These are phyloP conservation scores for Sigmodon hispidus DNA, from an alignment of 2,113 vertebrate species.

Conservation along the genomic window DNA sequence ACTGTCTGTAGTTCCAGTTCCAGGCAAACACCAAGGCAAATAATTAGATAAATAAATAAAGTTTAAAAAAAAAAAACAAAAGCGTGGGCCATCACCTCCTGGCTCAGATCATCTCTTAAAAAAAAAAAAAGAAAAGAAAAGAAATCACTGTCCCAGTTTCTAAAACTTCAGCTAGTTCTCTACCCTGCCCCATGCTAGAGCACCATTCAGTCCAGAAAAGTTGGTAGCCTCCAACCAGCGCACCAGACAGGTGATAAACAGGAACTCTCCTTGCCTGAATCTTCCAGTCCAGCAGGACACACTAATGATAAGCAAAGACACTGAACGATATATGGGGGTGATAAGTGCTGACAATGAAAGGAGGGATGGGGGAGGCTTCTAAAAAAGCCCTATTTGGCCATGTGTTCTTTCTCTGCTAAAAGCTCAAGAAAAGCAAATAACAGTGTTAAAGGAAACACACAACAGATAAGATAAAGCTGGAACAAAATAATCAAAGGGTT, in stretches of 20 bases:
- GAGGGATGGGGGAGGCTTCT: slow-evolving; percentile 10
- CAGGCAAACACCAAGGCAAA: too few species aligned
- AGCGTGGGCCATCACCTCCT: too few species aligned
- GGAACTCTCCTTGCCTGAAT: not conserved
- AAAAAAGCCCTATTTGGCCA: slow-evolving; percentile 25
- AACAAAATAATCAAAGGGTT: slow-evolving; percentile 56
- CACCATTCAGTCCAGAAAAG: not conserved
- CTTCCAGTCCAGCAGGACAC: not conserved
- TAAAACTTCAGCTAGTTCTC: not conserved
- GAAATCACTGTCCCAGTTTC: not conserved
- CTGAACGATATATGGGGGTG: not conserved
- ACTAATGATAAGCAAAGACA: not conserved
- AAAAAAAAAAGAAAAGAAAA: too few species aligned
- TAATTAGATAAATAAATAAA: too few species aligned
- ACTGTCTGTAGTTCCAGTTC: too few species aligned
- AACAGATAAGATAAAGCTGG: slow-evolving; percentile 68
- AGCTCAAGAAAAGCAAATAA: slow-evolving; percentile 56
- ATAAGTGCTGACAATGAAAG: slow-evolving; percentile 45
- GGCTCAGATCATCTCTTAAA: too few species aligned
- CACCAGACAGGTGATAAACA: not conserved
- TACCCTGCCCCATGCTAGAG: not conserved
- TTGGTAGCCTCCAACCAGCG: not conserved
- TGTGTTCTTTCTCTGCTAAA: slow-evolving; percentile 49
- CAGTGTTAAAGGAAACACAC: slow-evolving; percentile 51
- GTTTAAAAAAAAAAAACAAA: too few species aligned